Percentiles rank a stretch among this genome's conserved stretches.
These are phyloP conservation scores for Diadegma fenestrale DNA, from an alignment of 2,888 invertebrate species.

Conservation along the genomic window DNA sequence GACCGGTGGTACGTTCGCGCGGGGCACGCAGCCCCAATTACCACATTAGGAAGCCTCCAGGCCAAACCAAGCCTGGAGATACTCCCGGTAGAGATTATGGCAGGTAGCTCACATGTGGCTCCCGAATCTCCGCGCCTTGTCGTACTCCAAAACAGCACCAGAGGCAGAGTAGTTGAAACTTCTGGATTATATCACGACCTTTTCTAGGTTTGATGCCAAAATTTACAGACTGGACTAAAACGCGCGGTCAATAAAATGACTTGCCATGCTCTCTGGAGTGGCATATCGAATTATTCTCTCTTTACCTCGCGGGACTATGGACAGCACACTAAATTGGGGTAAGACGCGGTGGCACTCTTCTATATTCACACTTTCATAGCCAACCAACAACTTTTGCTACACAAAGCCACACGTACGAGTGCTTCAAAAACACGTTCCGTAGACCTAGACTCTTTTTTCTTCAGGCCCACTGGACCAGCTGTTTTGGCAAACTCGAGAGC, in stretches of 20 bases:
- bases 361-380: slow-evolving; percentile 7
- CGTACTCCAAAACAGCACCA: slow-evolving; percentile 1
- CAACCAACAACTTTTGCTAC: slow-evolving; percentile 51
- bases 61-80: slow-evolving; percentile 37
- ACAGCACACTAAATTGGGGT: slow-evolving; percentile 51
- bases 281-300: neutral
- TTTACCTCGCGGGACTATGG: neutral
- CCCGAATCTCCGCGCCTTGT: slow-evolving; percentile 37
- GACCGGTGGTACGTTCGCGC: slow-evolving; percentile 46
- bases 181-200: neutral
- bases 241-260: neutral
- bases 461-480: slow-evolving; percentile 60
- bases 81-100: slow-evolving; percentile 4
- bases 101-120: slow-evolving; percentile 45
- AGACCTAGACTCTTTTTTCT: slow-evolving; percentile 13
- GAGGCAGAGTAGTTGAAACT: neutral
- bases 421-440: neutral
- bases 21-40: slow-evolving; percentile 69
- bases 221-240: neutral
- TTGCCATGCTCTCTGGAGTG: neutral
- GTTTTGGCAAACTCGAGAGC: slow-evolving; percentile 62
- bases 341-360: slow-evolving; percentile 27
- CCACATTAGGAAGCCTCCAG: slow-evolving; percentile 63
- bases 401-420: neutral
- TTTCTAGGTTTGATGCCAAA: neutral